Evolutionary conservation across 2,888 invertebrate species (phyloP), one percentile per base, ranked within the genome.

Genomic region (Aphidoletes aphidimyza): DNA sequence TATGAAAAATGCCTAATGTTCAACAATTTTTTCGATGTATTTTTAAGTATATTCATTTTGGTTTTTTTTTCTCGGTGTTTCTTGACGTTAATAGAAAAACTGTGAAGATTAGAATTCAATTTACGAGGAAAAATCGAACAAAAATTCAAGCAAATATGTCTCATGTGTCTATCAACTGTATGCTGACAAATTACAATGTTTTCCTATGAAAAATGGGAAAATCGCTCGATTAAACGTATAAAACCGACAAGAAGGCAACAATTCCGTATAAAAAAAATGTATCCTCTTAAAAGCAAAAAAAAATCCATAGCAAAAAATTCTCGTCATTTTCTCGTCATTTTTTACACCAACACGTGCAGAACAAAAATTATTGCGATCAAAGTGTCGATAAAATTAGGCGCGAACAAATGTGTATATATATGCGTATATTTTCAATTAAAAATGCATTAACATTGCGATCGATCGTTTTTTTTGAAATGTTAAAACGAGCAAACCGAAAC

Each of bases 371-470:
- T n/a, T n/a, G n/a, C 9, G 69, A 69, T 69, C 69, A 30, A 69
- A 69, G 69, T 34, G 69, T 34, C 69, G 69, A 30, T 69, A 69
- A 30, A 54, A 54, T n/a, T n/a, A n/a, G n/a, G n/a, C 22, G 54
- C 14, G 9, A 47, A 47, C 39, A 11, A 39, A 39, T 39, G 47
- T 17, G 19, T 2, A 47, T 19, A 19, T 17, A 69, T 30, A 69
- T 19, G 0, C 17, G 19, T 69, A 17, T 69, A 69, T 30, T 30
- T 69, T 69, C 69, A 69, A 69, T 69, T 69, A 69, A 69, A 69
- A 69, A 69, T 69, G 34, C 69, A 69, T 69, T 69, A 69, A 69
- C 69, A 69, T 54, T 17, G 54, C 54, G 54, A 54, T 69, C 69
- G 69, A 69, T 30, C n/a, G 54, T 54, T 69, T 9, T 30, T 26